Evolutionary conservation across 2,797 vertebrate species (phyloP).

Genomic region (Tenualosa thibaudeaui): DNA sequence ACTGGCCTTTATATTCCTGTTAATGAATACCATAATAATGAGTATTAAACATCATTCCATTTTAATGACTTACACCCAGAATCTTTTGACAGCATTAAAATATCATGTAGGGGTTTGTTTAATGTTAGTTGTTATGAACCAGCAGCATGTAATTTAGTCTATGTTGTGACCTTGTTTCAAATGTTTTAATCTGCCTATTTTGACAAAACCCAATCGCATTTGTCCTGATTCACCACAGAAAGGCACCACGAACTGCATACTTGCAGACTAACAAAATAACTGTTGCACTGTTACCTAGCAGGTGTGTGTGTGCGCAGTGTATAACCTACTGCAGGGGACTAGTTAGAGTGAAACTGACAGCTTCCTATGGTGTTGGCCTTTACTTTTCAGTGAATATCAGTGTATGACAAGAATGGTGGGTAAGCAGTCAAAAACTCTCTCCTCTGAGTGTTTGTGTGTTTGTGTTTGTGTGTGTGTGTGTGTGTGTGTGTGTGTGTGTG

Average conservation of each 20-base stretch:
- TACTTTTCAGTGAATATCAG: not conserved
- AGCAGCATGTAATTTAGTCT: not conserved
- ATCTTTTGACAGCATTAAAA: not conserved
- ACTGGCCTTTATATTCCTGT: constrained; percentile 19
- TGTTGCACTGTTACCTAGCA: not conserved
- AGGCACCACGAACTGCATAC: not conserved
- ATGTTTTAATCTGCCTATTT: not conserved
- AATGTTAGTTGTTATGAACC: not conserved
- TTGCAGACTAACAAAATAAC: not conserved
- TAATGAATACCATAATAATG: not conserved
- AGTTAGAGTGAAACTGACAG: not conserved
- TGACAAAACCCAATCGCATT: not conserved
- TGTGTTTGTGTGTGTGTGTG: constrained; percentile 8
- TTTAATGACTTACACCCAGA: not conserved
- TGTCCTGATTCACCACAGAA: not conserved
- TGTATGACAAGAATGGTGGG: not conserved
- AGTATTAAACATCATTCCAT: not conserved
- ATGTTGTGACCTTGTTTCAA: not conserved
- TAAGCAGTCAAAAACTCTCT: not conserved
- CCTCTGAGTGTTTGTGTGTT: not conserved
- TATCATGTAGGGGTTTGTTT: not conserved
- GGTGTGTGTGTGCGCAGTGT: not conserved
- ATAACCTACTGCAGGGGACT: not conserved
- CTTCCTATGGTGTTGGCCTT: not conserved
- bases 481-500: constrained; percentile 15